Evolutionary conservation across 2,113 vertebrate genomes (phyloP), one percentile per base, ranked within the genome.

Genomic region (Pardalotus punctatus): DNA sequence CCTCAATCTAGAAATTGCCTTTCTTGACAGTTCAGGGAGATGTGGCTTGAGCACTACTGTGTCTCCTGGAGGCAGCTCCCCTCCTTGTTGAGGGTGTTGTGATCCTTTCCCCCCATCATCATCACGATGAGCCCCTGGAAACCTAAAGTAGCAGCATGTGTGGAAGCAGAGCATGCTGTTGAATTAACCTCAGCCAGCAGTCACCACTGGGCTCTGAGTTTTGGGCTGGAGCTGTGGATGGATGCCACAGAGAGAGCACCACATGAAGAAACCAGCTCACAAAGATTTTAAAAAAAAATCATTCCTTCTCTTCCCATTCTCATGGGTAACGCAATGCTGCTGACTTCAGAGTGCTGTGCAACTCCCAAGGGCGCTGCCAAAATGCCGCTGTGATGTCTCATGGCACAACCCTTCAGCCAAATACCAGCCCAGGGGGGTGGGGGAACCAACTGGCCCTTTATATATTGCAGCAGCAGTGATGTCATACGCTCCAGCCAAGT

Each of bases 391-490:
- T 5, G 3, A 77, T 93, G 87, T 64, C 85, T 97, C 94, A 95
- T 64, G 88, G 93, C 88, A 93, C 66, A 87, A 61, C 56, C 28
- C 87, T 84, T 93, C 92, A 96, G 86, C 80, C 88, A 94, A 95
- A 96, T 90, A 84, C 82, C 88, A 83, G 65, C 61, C 60, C 40
- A 40, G 12, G 51, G 64, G 12, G 88, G 74, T 42, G 61, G 85
- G 36, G 43, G 27, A 88, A 93, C 84, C 64, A 96, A 67, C 23
- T 8, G 3, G 14, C 35, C 54, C 74, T 90, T 88, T 86, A 47
- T 56, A 54, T 92, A 92, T 92, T 94, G 88, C 94, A 90, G 70
- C 82, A 96, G 69, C 93, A 84, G 51, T 97, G 94, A 96, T 89
- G 96, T 96, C 96, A 96, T 94, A 74, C 0, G 0, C 82, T 88